These are phyloP conservation scores for Festucalex cinctus DNA, from an alignment of 2,113 vertebrate species.

Conservation along the genomic window DNA sequence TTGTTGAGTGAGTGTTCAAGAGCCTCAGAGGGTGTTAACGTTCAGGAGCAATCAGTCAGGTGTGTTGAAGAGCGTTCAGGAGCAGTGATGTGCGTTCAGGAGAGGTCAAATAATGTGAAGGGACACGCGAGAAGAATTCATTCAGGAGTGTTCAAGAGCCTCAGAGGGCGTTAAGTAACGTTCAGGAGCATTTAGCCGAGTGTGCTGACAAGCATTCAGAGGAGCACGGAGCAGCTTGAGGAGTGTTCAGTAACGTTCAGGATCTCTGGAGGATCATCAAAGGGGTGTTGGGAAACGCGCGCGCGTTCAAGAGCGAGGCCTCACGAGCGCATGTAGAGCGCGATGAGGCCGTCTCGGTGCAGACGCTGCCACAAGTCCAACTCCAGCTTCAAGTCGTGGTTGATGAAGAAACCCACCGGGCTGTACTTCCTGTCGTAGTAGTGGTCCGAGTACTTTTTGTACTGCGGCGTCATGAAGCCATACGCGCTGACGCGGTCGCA, in stretches of 20 bases:
- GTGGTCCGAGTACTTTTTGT: constrained; percentile 70
- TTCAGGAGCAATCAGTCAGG: too few relatives aligned
- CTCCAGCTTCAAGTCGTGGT: constrained; percentile 74
- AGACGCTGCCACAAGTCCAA: constrained; percentile 73
- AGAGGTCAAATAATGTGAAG: too few relatives aligned
- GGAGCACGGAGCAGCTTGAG: background rate
- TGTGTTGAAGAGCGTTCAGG: background rate
- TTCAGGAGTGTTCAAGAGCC: too few relatives aligned
- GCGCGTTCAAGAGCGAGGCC: background rate
- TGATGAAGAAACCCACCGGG: constrained; percentile 64
- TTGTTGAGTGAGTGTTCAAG: too few relatives aligned
- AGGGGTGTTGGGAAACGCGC: background rate
- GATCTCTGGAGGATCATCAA: background rate
- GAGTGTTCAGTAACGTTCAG: background rate
- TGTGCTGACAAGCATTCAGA: too few relatives aligned
- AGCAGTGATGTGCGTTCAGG: background rate
- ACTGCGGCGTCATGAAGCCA: constrained; percentile 78
- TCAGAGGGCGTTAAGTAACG: too few relatives aligned
- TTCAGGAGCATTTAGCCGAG: too few relatives aligned
- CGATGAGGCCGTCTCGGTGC: constrained; percentile 60
- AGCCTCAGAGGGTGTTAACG: too few relatives aligned
- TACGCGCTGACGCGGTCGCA: constrained; percentile 81
- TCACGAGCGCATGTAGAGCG: constrained; percentile 67
- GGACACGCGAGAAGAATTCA: too few relatives aligned
- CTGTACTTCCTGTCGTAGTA: constrained; percentile 64